phyloP scores from a whole-genome alignment of 2,888 invertebrate genomes.

The Syrista parreyssii region DNA sequence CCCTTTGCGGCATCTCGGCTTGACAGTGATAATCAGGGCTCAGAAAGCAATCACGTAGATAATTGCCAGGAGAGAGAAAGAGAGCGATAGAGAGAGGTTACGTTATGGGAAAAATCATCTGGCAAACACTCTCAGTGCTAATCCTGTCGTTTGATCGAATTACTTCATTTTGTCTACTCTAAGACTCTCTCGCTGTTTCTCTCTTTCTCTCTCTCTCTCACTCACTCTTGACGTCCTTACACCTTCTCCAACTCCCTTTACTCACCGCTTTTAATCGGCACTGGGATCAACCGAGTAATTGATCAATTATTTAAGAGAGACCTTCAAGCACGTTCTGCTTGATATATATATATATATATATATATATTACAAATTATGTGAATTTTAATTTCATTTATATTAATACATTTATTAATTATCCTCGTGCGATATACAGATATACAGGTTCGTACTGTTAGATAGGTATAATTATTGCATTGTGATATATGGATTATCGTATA shows the following conservation, averaged over 20 bases:
- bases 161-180: not conserved
- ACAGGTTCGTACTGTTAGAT: not conserved
- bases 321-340: not conserved
- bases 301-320: constrained; percentile 27
- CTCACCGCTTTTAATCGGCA: constrained; percentile 46
- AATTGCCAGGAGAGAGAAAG: constrained; percentile 45
- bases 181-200: not conserved
- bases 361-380: not conserved
- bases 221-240: not conserved
- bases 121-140: constrained; percentile 52
- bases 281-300: constrained; percentile 46
- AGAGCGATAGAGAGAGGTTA: not conserved
- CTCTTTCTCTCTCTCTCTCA: constrained; percentile 14
- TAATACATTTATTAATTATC: not conserved
- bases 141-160: constrained; percentile 34
- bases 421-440: not conserved
- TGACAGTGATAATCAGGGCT: constrained; percentile 40
- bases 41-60: constrained; percentile 45
- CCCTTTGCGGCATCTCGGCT: not conserved
- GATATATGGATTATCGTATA: not conserved
- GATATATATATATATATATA: not conserved
- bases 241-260: not conserved
- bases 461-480: not conserved
- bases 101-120: constrained; percentile 44
- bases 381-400: not conserved